Conservation (phyloP, 2,797 vertebrate genomes). For the Prionace glauca region DNA sequence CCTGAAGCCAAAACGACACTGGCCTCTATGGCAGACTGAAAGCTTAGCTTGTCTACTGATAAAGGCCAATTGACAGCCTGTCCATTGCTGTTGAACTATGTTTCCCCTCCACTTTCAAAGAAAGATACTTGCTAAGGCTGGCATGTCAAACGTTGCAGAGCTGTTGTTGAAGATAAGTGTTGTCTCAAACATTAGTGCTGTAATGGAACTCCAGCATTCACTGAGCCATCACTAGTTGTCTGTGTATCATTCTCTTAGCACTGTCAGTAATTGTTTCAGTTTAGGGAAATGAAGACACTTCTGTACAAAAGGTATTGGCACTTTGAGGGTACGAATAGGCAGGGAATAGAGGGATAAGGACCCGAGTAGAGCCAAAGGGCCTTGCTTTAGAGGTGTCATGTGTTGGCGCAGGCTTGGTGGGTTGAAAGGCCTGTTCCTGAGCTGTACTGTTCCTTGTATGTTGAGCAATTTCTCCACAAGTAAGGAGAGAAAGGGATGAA, state of each 20-base stretch:
- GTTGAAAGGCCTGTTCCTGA: no score
- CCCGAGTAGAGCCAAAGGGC: no score
- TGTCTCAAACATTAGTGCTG: no score
- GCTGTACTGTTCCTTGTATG: background rate
- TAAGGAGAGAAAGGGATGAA: background rate
- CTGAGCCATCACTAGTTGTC: background rate
- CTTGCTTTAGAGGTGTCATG: no score
- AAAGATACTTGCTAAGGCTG: background rate
- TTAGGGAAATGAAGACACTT: background rate
- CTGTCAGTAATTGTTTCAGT: background rate
- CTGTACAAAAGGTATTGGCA: background rate
- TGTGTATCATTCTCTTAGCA: background rate
- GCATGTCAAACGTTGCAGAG: background rate
- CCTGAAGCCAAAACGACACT: background rate
- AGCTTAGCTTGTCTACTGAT: background rate
- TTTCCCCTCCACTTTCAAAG: background rate
- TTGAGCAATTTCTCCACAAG: background rate
- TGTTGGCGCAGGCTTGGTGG: no score
- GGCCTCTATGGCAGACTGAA: background rate
- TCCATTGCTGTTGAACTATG: background rate
- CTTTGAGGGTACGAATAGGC: no score
- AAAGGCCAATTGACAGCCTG: background rate
- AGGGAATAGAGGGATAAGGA: no score
- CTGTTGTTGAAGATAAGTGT: background rate
- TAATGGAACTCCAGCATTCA: background rate